These are phyloP conservation scores for Grallaria varia DNA, from an alignment of 2,113 vertebrate species.

Conservation along the genomic window DNA sequence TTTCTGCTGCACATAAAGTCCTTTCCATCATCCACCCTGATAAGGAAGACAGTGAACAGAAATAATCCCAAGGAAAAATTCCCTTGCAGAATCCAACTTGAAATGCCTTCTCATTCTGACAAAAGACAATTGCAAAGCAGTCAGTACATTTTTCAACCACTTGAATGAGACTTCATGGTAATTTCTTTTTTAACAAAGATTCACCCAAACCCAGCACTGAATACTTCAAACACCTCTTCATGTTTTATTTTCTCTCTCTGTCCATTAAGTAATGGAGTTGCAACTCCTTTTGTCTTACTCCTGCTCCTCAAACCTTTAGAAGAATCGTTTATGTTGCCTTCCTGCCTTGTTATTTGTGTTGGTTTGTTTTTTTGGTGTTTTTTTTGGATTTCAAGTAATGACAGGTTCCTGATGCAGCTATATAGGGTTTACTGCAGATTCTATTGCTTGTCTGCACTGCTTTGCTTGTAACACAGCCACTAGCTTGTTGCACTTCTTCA, in stretches of 20 bases:
- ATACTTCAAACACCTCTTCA: background rate
- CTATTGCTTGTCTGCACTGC: background rate
- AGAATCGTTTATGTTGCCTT: background rate
- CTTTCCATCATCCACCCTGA: slow-evolving; percentile 38
- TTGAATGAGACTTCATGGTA: background rate
- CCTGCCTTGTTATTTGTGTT: background rate
- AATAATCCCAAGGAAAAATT: slow-evolving; percentile 35
- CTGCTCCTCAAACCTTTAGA: background rate
- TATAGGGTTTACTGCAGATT: background rate
- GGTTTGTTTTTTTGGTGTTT: too few relatives aligned
- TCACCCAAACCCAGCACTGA: background rate
- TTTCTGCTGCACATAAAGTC: background rate
- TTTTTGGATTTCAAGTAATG: background rate
- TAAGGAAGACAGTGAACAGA: slow-evolving; percentile 51
- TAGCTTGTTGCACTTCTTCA: background rate
- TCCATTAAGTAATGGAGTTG: background rate
- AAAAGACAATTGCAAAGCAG: background rate
- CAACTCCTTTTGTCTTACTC: background rate
- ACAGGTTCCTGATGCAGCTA: background rate
- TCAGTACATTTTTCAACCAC: background rate
- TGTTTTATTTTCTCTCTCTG: background rate
- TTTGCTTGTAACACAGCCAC: background rate
- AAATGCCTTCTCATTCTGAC: slow-evolving; percentile 1
- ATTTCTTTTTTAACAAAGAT: background rate
- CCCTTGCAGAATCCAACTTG: background rate